Percentiles rank a stretch among this genome's conserved stretches.
Evolutionary conservation across 2,888 invertebrate species (phyloP).

Genomic region (Selenia dentaria): DNA sequence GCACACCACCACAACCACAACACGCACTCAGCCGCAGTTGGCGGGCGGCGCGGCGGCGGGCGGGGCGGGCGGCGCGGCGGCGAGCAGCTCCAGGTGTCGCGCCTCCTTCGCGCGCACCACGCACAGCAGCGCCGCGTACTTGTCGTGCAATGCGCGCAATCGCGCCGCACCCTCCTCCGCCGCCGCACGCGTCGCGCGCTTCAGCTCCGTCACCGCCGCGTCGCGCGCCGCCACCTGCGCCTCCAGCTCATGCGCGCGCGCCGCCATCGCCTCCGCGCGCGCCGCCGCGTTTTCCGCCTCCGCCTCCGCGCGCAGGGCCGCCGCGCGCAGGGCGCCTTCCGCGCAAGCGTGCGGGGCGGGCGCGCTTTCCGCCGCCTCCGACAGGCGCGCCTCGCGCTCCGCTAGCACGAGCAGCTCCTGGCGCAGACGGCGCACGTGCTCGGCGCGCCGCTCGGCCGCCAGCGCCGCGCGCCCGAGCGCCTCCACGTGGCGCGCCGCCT

Average conservation of each 20-base stretch:
- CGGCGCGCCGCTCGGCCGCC: slow-evolving; percentile 67
- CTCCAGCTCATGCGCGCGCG: slow-evolving; percentile 80
- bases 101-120: slow-evolving; percentile 83
- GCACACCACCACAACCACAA: no score
- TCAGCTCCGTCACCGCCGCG: slow-evolving; percentile 72
- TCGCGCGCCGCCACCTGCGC: slow-evolving; percentile 56
- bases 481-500: slow-evolving; percentile 67
- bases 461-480: slow-evolving; percentile 62
- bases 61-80: slow-evolving; percentile 56
- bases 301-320: slow-evolving; percentile 63
- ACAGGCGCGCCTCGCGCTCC: slow-evolving; percentile 67
- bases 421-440: slow-evolving; percentile 70
- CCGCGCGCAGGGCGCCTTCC: slow-evolving; percentile 50
- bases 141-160: slow-evolving; percentile 83
- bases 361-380: slow-evolving; percentile 30
- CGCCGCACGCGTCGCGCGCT: slow-evolving; percentile 74
- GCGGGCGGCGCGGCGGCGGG: neutral
- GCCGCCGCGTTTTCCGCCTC: slow-evolving; percentile 68
- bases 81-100: slow-evolving; percentile 80
- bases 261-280: slow-evolving; percentile 69
- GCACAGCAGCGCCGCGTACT: slow-evolving; percentile 83
- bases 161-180: slow-evolving; percentile 86
- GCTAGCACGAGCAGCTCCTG: slow-evolving; percentile 70
- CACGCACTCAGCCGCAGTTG: neutral
- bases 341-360: slow-evolving; percentile 30